These are phyloP conservation scores for Ostrea denselamellosa DNA, from an alignment of 1,140 invertebrate species.

Conservation along the genomic window DNA sequence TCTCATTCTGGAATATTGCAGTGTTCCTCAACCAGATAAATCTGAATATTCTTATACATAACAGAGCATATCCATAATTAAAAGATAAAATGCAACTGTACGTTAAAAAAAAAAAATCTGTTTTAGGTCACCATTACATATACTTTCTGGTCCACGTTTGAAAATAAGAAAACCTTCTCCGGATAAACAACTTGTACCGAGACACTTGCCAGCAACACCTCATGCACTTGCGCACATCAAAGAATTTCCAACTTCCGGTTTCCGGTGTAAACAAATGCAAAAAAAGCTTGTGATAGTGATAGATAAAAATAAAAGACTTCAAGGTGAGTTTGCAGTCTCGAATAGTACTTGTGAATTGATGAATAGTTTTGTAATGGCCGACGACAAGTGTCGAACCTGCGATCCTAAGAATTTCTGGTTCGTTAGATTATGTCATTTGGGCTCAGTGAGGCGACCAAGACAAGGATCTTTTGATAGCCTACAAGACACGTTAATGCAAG, in stretches of 20 bases:
- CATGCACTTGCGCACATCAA: neutral
- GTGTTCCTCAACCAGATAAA: neutral
- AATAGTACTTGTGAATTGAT: no score
- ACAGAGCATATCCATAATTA: neutral
- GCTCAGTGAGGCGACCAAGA: no score
- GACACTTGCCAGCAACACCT: conserved; percentile 36
- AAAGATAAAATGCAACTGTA: neutral
- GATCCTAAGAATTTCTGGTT: no score
- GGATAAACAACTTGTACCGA: neutral
- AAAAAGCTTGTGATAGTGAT: no score
- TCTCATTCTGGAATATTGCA: neutral
- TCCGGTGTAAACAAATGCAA: conserved; percentile 34
- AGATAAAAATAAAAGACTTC: no score
- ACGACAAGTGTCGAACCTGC: no score
- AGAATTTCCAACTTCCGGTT: conserved; percentile 12
- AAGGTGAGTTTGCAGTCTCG: no score
- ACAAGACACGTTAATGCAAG: no score
- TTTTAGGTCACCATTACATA: conserved; percentile 18
- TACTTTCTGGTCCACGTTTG: neutral
- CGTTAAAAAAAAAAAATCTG: neutral
- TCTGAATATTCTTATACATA: neutral
- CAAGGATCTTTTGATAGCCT: no score
- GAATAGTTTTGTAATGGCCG: no score
- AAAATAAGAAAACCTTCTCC: neutral
- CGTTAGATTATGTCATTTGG: no score